Conservation (phyloP, 23 tunicate genomes). For the Botrylloides violaceus region DNA sequence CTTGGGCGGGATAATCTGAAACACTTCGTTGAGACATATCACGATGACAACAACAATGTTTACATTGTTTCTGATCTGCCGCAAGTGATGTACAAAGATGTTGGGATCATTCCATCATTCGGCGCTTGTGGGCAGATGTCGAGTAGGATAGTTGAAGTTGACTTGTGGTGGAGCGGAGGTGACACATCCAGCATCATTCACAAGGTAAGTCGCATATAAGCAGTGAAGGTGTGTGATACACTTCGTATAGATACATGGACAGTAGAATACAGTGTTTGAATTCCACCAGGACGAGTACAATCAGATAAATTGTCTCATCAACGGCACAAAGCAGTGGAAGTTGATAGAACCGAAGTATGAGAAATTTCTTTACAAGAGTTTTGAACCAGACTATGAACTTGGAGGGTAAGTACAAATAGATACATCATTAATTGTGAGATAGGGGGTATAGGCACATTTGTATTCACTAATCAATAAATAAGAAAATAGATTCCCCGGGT, state of each 20-base stretch:
- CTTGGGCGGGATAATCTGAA: conserved; percentile 60
- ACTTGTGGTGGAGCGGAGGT: conserved; percentile 92
- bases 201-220: conserved; percentile 56
- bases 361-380: conserved; percentile 5
- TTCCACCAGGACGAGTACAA: conserved; percentile 16
- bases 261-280: no score
- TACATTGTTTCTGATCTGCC: conserved; percentile 79
- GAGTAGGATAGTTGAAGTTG: conserved; percentile 60
- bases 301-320: conserved; percentile 23
- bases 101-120: conserved; percentile 62
- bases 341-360: conserved; percentile 25
- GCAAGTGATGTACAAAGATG: conserved; percentile 54
- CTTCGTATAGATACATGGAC: no score
- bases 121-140: conserved; percentile 83
- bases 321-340: conserved; percentile 30
- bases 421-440: no score
- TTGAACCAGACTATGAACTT: neutral
- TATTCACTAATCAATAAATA: no score
- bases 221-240: no score
- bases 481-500: no score
- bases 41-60: conserved; percentile 14
- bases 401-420: conserved; percentile 27
- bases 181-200: conserved; percentile 61
- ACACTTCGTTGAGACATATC: conserved; percentile 57
- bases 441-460: no score